Conservation (phyloP, 2,113 vertebrate species). For the Rhinopomastus cyanomelas region DNA sequence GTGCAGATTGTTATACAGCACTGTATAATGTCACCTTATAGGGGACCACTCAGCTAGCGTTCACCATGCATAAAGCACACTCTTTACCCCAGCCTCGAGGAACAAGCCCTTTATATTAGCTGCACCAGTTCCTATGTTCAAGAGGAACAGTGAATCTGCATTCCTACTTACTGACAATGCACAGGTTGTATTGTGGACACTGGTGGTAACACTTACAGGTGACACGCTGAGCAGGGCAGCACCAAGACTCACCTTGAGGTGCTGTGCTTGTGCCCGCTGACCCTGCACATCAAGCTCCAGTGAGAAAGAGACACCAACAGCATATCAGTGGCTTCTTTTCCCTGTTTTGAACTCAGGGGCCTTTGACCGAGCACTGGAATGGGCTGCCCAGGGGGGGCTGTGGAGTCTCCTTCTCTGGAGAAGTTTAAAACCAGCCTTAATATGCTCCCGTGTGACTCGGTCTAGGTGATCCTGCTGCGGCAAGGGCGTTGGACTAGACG, state of each 20-base stretch:
- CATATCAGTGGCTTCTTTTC: rapidly evolving
- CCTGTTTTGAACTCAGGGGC: rapidly evolving
- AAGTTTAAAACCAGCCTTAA: too few relatives aligned
- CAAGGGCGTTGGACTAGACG: too few relatives aligned
- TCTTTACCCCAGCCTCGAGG: neutral
- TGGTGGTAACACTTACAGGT: rapidly evolving
- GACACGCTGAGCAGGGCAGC: rapidly evolving
- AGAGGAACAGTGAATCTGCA: rapidly evolving
- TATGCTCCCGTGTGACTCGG: too few relatives aligned
- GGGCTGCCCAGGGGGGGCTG: too few relatives aligned
- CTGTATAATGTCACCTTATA: neutral
- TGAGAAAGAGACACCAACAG: rapidly evolving
- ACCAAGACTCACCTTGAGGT: rapidly evolving
- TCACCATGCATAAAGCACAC: rapidly evolving
- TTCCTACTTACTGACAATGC: neutral
- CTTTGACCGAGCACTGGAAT: too few relatives aligned
- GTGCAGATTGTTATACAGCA: neutral
- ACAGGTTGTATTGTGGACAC: rapidly evolving
- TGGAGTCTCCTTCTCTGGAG: too few relatives aligned
- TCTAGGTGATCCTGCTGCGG: too few relatives aligned
- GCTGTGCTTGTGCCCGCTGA: rapidly evolving
- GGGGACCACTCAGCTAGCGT: neutral
- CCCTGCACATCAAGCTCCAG: too few relatives aligned
- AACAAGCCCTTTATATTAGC: neutral
- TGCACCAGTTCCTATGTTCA: neutral